Evolutionary conservation across 2,113 vertebrate species (phyloP).

Genomic region (Pelusios castaneus): DNA sequence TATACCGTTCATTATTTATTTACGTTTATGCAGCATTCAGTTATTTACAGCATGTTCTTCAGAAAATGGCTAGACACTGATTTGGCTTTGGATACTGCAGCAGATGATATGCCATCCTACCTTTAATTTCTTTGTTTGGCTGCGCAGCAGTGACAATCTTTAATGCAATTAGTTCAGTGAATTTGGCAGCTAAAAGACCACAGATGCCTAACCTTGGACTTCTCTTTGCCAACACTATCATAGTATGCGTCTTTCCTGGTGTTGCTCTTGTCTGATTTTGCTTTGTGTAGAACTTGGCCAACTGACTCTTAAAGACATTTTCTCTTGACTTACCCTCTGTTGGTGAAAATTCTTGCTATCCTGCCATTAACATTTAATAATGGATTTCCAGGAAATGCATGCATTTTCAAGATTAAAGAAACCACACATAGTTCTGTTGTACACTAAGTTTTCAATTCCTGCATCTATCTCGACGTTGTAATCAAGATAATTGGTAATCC

Average conservation of each 20-base stretch:
- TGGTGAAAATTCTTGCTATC: background rate
- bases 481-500: background rate
- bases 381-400: background rate
- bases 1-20: no score
- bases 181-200: conserved; percentile 31
- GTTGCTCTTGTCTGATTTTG: background rate
- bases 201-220: background rate
- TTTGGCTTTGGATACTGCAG: background rate
- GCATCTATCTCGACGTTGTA: background rate
- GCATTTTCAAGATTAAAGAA: background rate
- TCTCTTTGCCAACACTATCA: background rate
- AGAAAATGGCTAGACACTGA: background rate
- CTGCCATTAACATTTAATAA: background rate
- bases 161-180: background rate
- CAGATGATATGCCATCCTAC: background rate
- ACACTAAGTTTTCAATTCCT: background rate
- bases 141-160: conserved; percentile 13
- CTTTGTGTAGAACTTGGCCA: conserved; percentile 4
- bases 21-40: no score
- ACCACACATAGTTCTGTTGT: background rate
- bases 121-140: background rate
- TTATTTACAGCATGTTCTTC: background rate
- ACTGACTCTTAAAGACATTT: background rate
- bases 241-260: background rate
- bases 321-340: background rate